Evolutionary conservation across 2,888 invertebrate species (phyloP), one percentile per base, ranked within the genome.

Genomic region (Rotaria socialis): DNA sequence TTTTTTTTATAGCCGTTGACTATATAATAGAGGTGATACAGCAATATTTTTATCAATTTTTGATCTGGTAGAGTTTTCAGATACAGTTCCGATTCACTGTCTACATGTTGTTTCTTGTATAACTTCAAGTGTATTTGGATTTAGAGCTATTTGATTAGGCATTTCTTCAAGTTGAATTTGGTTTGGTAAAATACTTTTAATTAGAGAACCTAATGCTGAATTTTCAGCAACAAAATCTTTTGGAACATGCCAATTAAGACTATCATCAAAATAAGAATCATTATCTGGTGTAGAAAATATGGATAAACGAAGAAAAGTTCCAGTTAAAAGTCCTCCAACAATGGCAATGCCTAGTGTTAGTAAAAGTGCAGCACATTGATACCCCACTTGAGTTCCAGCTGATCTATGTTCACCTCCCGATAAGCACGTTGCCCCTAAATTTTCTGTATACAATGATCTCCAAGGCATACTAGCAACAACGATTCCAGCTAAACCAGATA

Each of bases 401-500:
- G 60, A 50, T 56, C 86, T 41, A 50, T 85, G 43, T 58, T 27
- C 4, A 11, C 85, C 85, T 24, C 74, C 52, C 19, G 43, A 43
- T 11, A 43, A 75, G 43, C 75, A 75, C 24, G 22, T 1, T 24
- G 41, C 0, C 3, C 43, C 3, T 47, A 75, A 75, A 75, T 47
- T 47, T 43, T 75, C 75, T 4, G 19, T 6, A 75, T 75, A 75
- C 2, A 75, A 24, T 24, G 75, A 75, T 75, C 11, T 41, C 47
- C 47, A 43, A 22, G 47, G 43, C 75, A 75, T 75, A n/a, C 43
- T 43, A 22, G 75, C 75, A 22, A 75, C 22, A 75, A 75, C 47
- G 24, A 75, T 75, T 7, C 24, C 2, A 75, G 75, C 43, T 75
- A 96, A 90, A 52, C 94, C 97, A 0, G 96, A 95, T 85, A 95